Evolutionary conservation across 2,888 invertebrate species (phyloP), one percentile per base, ranked within the genome.

Genomic region (Tipula unca): DNA sequence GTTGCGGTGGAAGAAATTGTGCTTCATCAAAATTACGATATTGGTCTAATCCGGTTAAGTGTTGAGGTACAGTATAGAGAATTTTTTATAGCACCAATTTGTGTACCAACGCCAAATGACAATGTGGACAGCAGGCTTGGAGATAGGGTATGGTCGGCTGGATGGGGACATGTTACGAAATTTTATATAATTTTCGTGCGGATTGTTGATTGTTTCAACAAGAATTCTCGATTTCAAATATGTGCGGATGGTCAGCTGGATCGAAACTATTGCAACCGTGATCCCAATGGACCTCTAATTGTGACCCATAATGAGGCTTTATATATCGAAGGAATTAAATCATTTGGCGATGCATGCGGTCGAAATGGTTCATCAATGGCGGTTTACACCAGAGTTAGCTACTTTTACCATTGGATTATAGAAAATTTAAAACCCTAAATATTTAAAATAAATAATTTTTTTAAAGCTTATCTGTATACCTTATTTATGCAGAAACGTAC

Each of bases 201-300:
- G 13, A 42, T 42, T 14, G 10, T 42, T 14, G 42, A 42, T 3
- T 42, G 42, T 14, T 10, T 2, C 42, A 14, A 42, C 2, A 42
- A 1, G 42, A 42, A 42, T 82, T 82, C 4, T 82, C 17, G 20
- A 10, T 82, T 20, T 0, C 94, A 95, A 88, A 87, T 95, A 0
- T 96, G 95, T 88, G 95, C 95, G 5, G 96, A 96, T 1, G 95
- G 96, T 0, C 90, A 91, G 4, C 92, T 90, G 86, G 92, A 93
- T 0, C 92, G 94, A 87, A 96, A 96, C 88, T 94, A 95, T 0
- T 96, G 96, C n/a, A n/a, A n/a, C 88, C 92, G 96, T 0, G 96
- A 96, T 88, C 95, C 95, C 0, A 96, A 96, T 1, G 95, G 95
- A 1, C 95, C 96, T 0, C 89, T 96, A 36, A 95, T 96, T 95